These are phyloP conservation scores for Tyto alba DNA, from an alignment of 2,113 vertebrate genomes.

Conservation along the genomic window DNA sequence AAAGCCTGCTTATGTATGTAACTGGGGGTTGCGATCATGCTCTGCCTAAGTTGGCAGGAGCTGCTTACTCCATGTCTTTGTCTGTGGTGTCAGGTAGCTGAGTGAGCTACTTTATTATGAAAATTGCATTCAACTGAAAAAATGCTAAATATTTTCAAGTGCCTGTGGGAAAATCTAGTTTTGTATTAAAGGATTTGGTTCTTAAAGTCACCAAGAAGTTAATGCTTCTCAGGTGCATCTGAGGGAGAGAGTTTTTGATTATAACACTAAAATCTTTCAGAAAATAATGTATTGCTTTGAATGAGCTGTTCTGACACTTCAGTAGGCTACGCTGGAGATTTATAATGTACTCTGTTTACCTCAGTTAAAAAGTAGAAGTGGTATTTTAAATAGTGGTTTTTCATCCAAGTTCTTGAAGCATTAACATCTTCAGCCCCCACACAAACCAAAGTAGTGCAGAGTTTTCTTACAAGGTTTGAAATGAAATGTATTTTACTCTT, in stretches of 20 bases:
- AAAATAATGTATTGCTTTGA: background rate
- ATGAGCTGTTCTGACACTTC: background rate
- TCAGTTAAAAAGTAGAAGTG: background rate
- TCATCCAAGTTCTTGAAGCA: background rate
- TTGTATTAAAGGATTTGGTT: constrained; percentile 54
- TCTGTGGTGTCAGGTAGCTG: constrained; percentile 41
- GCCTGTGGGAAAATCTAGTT: constrained; percentile 51
- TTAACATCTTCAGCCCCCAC: background rate
- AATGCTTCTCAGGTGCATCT: constrained; percentile 47
- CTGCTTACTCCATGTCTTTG: background rate
- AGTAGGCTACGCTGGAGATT: background rate
- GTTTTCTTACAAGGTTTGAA: background rate
- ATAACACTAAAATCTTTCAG: constrained; percentile 13
- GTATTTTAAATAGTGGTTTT: background rate
- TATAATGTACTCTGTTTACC: background rate
- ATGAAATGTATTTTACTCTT: background rate
- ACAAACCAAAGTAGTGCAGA: background rate
- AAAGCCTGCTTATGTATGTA: background rate
- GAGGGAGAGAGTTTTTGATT: constrained; percentile 2
- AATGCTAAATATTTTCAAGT: constrained; percentile 56
- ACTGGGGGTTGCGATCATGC: background rate
- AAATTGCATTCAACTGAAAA: constrained; percentile 54
- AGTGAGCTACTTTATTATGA: constrained; percentile 55
- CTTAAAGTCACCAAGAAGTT: constrained; percentile 46
- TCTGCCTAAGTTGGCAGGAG: constrained; percentile 7